Conservation (phyloP, 2,888 invertebrate genomes). For the Hoplodrina ambigua region DNA sequence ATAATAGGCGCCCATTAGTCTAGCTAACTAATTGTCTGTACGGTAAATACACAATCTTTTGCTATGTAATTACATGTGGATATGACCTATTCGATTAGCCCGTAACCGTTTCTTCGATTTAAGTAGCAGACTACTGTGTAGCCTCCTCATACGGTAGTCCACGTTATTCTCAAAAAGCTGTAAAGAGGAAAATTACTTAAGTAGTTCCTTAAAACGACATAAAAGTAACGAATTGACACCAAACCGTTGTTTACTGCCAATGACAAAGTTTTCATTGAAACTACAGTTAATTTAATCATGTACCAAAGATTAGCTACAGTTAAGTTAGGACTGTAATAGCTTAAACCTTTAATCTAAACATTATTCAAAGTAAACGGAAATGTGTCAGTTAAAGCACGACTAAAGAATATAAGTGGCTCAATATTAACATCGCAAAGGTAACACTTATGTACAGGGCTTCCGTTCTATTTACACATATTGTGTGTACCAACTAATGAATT, state of each 20-base stretch:
- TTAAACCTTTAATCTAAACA: slow-evolving; percentile 38
- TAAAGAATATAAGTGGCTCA: slow-evolving; percentile 60
- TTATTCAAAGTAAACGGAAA: slow-evolving; percentile 55
- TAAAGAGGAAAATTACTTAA: slow-evolving; percentile 4
- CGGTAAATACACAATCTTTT: background rate
- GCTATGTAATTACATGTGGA: background rate
- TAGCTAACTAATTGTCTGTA: background rate
- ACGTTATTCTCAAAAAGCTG: background rate
- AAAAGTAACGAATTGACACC: slow-evolving; percentile 23
- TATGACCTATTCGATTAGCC: background rate
- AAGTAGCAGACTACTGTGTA: background rate
- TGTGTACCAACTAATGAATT: slow-evolving; percentile 83
- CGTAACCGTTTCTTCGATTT: background rate
- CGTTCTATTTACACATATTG: slow-evolving; percentile 88
- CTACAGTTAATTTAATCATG: slow-evolving; percentile 49
- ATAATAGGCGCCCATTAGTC: slow-evolving; percentile 21
- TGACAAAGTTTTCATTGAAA: slow-evolving; percentile 10
- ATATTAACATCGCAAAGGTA: slow-evolving; percentile 72
- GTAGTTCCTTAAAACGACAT: background rate
- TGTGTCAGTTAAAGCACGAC: slow-evolving; percentile 59
- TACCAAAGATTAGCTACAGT: slow-evolving; percentile 32
- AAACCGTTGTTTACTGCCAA: slow-evolving; percentile 24
- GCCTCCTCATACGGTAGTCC: background rate
- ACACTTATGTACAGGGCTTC: slow-evolving; percentile 82
- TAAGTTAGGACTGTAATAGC: slow-evolving; percentile 19